A percentile compares a stretch with the other conserved stretches of the same genome.
Conservation (phyloP, 2,888 invertebrate genomes). For the Spodoptera picta region DNA sequence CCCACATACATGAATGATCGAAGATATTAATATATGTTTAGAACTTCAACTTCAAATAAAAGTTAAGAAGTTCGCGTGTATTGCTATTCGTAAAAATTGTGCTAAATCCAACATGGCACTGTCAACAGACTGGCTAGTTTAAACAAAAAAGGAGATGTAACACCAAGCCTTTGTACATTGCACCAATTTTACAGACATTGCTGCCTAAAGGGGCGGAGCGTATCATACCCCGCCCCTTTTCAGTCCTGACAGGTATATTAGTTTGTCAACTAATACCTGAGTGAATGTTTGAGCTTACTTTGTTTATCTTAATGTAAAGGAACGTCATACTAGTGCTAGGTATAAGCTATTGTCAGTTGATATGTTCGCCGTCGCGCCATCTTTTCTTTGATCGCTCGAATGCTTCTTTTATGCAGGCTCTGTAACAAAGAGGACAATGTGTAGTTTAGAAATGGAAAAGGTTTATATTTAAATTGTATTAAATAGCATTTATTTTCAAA, state of each 20-base stretch:
- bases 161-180: slow-evolving; percentile 5
- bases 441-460: too few relatives aligned
- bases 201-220: too few relatives aligned
- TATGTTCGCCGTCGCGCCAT: slow-evolving; percentile 81
- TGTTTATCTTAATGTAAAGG: slow-evolving; percentile 42
- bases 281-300: slow-evolving; percentile 22
- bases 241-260: too few relatives aligned
- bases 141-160: not conserved
- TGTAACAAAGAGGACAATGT: slow-evolving; percentile 62
- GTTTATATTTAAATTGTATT: too few relatives aligned
- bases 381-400: slow-evolving; percentile 91
- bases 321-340: slow-evolving; percentile 30
- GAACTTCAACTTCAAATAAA: slow-evolving; percentile 36
- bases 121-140: slow-evolving; percentile 15
- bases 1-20: slow-evolving; percentile 17
- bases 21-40: slow-evolving; percentile 27
- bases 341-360: slow-evolving; percentile 67
- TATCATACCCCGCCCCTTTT: too few relatives aligned
- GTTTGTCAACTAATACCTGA: too few relatives aligned
- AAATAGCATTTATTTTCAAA: too few relatives aligned
- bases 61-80: slow-evolving; percentile 18
- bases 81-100: slow-evolving; percentile 32
- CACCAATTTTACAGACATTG: slow-evolving; percentile 19
- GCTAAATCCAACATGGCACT: slow-evolving; percentile 40
- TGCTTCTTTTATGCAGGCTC: slow-evolving; percentile 93